A percentile compares a stretch with the other conserved stretches of the same genome.
Evolutionary conservation across 2,888 invertebrate species (phyloP).

Genomic region (Thalpophila matura): DNA sequence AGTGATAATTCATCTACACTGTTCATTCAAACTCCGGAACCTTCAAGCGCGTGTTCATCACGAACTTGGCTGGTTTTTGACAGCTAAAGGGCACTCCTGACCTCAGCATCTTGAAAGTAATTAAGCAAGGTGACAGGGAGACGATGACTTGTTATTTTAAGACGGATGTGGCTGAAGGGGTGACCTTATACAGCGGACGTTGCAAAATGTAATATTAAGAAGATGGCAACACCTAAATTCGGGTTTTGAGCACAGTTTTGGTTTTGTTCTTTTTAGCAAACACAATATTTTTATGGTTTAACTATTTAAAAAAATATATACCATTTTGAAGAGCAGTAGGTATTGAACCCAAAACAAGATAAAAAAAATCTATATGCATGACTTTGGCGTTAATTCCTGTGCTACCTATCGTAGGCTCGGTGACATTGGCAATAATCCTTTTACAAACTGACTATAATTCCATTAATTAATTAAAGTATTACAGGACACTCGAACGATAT

Average conservation of each 20-base stretch:
- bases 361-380: too few species aligned
- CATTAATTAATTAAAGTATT: neutral
- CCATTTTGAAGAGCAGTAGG: too few species aligned
- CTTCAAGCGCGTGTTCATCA: neutral
- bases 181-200: constrained; percentile 13
- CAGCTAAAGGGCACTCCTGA: constrained; percentile 22
- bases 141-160: constrained; percentile 64
- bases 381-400: neutral
- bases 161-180: constrained; percentile 22
- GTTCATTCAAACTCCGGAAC: constrained; percentile 2
- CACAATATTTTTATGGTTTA: neutral
- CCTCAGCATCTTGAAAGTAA: constrained; percentile 58
- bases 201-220: constrained; percentile 22
- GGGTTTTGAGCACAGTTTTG: too few species aligned
- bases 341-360: too few species aligned
- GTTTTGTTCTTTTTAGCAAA: too few species aligned
- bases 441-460: neutral
- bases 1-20: too few species aligned
- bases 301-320: too few species aligned
- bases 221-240: too few species aligned
- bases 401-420: neutral
- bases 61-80: constrained; percentile 13
- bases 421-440: neutral
- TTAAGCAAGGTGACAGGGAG: constrained; percentile 60
- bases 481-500: neutral